Evolutionary conservation across 1,140 invertebrate genomes (phyloP), one percentile per base, ranked within the genome.

Genomic region (Zophobas morio): DNA sequence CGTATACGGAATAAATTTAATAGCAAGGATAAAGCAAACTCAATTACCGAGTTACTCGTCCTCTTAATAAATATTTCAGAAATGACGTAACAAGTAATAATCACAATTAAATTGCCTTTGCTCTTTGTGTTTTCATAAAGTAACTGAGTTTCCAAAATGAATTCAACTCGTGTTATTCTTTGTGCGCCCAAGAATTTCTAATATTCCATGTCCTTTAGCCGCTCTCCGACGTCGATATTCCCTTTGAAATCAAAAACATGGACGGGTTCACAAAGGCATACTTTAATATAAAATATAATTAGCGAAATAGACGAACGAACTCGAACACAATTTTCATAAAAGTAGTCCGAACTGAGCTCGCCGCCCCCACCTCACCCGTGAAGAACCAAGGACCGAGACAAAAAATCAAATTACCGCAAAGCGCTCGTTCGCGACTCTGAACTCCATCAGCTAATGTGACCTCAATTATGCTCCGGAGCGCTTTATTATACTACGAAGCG

Each of bases 91-190:
- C 60, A 66, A 66, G 40, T 66, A 42, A 46, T 66, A 66, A 66
- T 66, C 39, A 46, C 60, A 66, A 66, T 66, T 47, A 66, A 66
- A 66, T 66, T 66, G 60, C 60, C 39, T 66, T 66, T 42, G 37
- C 60, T 42, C 60, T 66, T 66, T 66, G 60, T 66, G 42, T 66
- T 66, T 66, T 66, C 60, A 66, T 66, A 66, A 66, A 66, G 60
- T 66, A 66, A 66, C 39, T 66, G 37, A 42, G 60, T 33, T 60
- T 66, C 60, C 42, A 39, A 66, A 66, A 66, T 39, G 60, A 66
- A 66, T 66, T 66, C 60, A 66, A 66, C 60, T 66, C 42, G 60
- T 66, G 60, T 66, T 66, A 66, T 66, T 66, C 60, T 66, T 66
- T 66, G 60, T 66, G 8, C 32, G 4, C 37, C 60, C 4, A 66